These are phyloP conservation scores for Hydractinia symbiolongicarpus DNA, from an alignment of 30 jellyfish, hydroid and myxozoan species.

Conservation along the genomic window DNA sequence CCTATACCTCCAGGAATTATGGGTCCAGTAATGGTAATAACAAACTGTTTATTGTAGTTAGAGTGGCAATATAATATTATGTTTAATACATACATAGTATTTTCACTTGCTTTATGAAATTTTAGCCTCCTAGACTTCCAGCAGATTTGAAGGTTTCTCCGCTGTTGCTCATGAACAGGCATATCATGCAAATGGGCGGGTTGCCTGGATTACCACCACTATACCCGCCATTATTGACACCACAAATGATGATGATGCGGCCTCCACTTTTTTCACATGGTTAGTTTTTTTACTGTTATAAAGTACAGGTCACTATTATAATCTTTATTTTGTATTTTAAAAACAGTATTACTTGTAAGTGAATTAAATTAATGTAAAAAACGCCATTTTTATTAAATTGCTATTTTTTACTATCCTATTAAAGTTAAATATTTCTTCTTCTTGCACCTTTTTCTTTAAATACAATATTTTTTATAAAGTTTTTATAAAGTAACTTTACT, in stretches of 20 bases:
- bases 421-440: no score
- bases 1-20: slow-evolving; percentile 1
- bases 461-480: no score
- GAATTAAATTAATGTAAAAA: no score
- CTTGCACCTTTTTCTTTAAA: no score
- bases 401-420: no score
- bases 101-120: not conserved
- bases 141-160: slow-evolving; percentile 12
- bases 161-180: slow-evolving; percentile 14
- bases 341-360: no score
- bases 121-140: slow-evolving; percentile 1
- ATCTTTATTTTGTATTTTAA: no score
- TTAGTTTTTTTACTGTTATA: no score
- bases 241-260: not conserved
- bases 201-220: slow-evolving; percentile 31
- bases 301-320: no score
- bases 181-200: slow-evolving; percentile 18
- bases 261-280: not conserved
- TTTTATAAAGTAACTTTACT: no score
- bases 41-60: no score
- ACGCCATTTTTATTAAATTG: no score
- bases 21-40: not conserved
- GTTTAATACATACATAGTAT: not conserved
- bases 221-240: not conserved
- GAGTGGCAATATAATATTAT: not conserved